Evolutionary conservation across 1,140 invertebrate genomes (phyloP).

Genomic region (Sycophila sp.): DNA sequence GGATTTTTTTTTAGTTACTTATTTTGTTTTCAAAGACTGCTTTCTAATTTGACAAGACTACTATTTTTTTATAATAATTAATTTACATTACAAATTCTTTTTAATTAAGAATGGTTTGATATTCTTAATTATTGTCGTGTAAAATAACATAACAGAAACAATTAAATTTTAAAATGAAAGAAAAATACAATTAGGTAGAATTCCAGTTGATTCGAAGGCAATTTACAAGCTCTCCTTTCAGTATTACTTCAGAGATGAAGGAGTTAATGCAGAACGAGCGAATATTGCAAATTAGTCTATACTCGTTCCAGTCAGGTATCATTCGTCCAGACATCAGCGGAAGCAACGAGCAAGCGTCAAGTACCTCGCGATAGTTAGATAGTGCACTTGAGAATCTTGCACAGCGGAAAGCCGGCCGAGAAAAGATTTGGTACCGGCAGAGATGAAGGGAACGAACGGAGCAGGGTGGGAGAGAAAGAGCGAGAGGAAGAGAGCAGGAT

Average conservation of each 20-base stretch:
- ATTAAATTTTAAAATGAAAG: no score
- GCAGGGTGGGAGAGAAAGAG: neutral
- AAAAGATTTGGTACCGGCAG: neutral
- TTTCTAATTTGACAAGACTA: no score
- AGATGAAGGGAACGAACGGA: neutral
- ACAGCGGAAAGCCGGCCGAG: neutral
- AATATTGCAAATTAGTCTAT: slow-evolving; percentile 21
- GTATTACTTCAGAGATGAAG: neutral
- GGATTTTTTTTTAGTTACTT: no score
- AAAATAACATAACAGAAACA: no score
- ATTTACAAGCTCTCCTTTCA: neutral
- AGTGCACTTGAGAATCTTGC: slow-evolving; percentile 7
- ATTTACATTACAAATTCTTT: no score
- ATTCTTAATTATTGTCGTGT: no score
- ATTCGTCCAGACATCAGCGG: slow-evolving; percentile 5
- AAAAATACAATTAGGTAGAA: no score
- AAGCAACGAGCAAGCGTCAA: neutral
- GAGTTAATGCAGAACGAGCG: neutral
- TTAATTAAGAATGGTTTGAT: no score
- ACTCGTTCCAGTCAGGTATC: neutral
- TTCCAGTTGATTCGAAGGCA: neutral
- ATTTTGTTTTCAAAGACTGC: no score
- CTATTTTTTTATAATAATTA: no score
- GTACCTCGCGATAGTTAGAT: neutral
- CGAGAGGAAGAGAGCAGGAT: neutral